Evolutionary conservation across 2,797 vertebrate species (phyloP).

Genomic region (Steatocranus sp.): DNA sequence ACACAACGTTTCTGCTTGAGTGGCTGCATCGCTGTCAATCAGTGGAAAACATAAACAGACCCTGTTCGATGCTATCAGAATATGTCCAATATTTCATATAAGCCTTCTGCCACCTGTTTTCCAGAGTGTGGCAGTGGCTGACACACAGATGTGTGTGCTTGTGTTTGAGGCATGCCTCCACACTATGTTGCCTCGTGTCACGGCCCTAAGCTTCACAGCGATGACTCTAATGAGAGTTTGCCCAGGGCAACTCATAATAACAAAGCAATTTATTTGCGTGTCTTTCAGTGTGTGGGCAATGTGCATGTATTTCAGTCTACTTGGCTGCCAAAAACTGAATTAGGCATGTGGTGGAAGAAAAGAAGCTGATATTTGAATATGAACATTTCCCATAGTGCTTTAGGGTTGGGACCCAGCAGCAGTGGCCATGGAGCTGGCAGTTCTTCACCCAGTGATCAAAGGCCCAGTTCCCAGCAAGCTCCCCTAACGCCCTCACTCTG

Average conservation of each 20-base stretch:
- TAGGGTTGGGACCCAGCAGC: conserved; percentile 37
- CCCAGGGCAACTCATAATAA: conserved; percentile 21
- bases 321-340: conserved; percentile 11
- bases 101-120: neutral
- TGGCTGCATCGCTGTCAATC: neutral
- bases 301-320: neutral
- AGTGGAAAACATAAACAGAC: no score
- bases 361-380: conserved; percentile 32
- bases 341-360: neutral
- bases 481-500: conserved; percentile 6
- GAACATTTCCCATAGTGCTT: conserved; percentile 46
- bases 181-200: neutral
- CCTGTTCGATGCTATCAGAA: neutral
- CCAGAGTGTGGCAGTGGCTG: neutral
- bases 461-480: conserved; percentile 24
- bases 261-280: conserved; percentile 31
- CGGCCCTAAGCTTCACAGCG: neutral
- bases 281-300: neutral
- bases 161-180: neutral
- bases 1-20: neutral
- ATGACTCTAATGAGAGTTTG: conserved; percentile 33
- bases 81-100: rapidly evolving
- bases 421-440: conserved; percentile 62
- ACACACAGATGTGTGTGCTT: neutral
- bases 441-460: conserved; percentile 73